Conservation (phyloP, 2,113 vertebrate genomes). For the Planiliza haematocheilus region DNA sequence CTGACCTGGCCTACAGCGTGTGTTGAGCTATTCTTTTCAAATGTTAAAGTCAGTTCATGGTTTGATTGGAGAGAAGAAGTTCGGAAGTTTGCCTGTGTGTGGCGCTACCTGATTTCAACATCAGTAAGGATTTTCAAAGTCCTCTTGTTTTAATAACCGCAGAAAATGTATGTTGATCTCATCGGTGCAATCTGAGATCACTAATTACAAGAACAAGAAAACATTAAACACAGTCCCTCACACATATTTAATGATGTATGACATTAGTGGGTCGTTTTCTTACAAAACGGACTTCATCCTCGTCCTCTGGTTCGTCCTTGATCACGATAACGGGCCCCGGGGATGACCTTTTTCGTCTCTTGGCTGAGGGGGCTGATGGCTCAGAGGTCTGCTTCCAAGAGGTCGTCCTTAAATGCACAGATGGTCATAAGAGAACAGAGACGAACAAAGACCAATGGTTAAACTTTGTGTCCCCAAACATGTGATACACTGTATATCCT, state of each 20-base stretch:
- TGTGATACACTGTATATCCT: too few species aligned
- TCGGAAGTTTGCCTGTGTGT: too few species aligned
- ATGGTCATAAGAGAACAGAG: neutral
- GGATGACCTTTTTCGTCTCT: conserved; percentile 76
- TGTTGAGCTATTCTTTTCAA: too few species aligned
- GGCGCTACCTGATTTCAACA: too few species aligned
- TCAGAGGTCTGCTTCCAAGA: conserved; percentile 76
- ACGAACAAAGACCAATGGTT: neutral
- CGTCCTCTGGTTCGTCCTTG: conserved; percentile 85
- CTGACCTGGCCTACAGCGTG: too few species aligned
- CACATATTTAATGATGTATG: neutral
- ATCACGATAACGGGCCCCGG: conserved; percentile 83
- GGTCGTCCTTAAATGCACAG: conserved; percentile 40
- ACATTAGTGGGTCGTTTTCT: conserved; percentile 27
- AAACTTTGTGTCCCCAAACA: too few species aligned
- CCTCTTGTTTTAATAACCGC: too few species aligned
- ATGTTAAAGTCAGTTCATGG: too few species aligned
- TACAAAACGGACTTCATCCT: conserved; percentile 84
- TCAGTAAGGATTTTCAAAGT: too few species aligned
- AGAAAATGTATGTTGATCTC: too few species aligned
- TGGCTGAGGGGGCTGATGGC: conserved; percentile 65
- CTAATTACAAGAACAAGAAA: neutral
- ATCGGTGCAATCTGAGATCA: too few species aligned
- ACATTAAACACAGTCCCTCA: neutral
- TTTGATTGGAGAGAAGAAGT: too few species aligned